phyloP scores from a whole-genome alignment of 2,113 vertebrate genomes.

The Fukomys damarensis region DNA sequence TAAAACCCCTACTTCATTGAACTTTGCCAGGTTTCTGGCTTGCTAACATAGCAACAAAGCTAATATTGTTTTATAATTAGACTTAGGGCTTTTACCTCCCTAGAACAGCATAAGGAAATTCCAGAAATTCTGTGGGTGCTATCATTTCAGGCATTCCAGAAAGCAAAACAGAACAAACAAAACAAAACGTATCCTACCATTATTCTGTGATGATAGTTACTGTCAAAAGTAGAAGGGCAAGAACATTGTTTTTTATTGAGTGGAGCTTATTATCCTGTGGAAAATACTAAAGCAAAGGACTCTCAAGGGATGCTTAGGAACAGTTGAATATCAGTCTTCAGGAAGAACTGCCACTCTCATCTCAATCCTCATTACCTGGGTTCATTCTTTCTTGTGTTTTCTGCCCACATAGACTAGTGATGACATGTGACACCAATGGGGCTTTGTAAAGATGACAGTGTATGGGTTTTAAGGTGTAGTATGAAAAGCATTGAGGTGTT shows the following conservation, averaged over 20 bases:
- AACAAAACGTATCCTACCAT: neutral
- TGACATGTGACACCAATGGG: neutral
- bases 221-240: constrained; percentile 10
- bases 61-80: constrained; percentile 66
- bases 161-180: constrained; percentile 44
- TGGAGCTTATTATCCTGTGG: constrained; percentile 5
- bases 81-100: neutral
- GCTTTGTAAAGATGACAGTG: neutral
- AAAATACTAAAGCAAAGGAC: neutral
- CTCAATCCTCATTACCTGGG: neutral
- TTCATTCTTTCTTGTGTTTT: neutral
- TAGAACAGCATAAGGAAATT: constrained; percentile 55
- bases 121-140: constrained; percentile 54
- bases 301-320: neutral
- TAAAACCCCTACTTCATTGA: constrained; percentile 18
- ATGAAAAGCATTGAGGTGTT: neutral
- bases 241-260: neutral
- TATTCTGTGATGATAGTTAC: constrained; percentile 38
- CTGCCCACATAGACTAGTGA: neutral
- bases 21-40: constrained; percentile 46
- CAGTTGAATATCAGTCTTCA: neutral
- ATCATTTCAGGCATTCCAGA: constrained; percentile 37
- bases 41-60: constrained; percentile 16
- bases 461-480: neutral
- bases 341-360: neutral